Evolutionary conservation across 2,888 invertebrate species (phyloP).

Genomic region (Chorisops tibialis): DNA sequence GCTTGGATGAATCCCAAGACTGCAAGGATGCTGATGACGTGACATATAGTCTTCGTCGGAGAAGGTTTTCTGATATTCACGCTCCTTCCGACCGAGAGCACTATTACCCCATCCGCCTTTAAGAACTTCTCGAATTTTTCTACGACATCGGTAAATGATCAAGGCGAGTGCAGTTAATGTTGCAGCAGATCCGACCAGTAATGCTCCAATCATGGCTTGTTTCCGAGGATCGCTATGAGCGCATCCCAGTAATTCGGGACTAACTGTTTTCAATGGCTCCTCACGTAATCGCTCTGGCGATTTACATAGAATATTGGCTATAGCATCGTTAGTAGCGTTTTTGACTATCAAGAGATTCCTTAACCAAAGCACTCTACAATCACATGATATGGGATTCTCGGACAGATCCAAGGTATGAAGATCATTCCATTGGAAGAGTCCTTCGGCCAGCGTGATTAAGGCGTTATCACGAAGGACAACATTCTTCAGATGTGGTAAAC

Average conservation of each 20-base stretch:
- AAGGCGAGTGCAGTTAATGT: constrained; percentile 68
- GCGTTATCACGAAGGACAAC: constrained; percentile 76
- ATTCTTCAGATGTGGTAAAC: constrained; percentile 74
- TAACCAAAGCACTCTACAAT: constrained; percentile 78
- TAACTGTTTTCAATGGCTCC: constrained; percentile 63
- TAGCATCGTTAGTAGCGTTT: constrained; percentile 47
- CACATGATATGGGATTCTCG: constrained; percentile 78
- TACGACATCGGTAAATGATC: constrained; percentile 74
- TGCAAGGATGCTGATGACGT: constrained; percentile 50
- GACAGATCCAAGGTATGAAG: constrained; percentile 72
- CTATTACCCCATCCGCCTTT: constrained; percentile 60
- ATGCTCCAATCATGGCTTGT: constrained; percentile 74
- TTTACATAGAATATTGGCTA: constrained; percentile 61
- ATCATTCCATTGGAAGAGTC: constrained; percentile 75
- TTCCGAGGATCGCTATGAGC: constrained; percentile 74
- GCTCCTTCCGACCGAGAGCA: constrained; percentile 65
- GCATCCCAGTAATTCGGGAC: constrained; percentile 77
- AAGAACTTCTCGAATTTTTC: constrained; percentile 73
- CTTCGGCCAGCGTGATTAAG: constrained; percentile 71
- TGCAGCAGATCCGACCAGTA: constrained; percentile 71
- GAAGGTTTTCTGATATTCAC: constrained; percentile 86
- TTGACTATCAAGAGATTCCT: constrained; percentile 60
- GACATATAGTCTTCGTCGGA: constrained; percentile 77
- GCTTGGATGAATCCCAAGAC: constrained; percentile 46
- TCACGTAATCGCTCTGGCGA: constrained; percentile 71